Evolutionary conservation across 2,888 invertebrate genomes (phyloP), one percentile per base, ranked within the genome.

Genomic region (Melipona beecheii): DNA sequence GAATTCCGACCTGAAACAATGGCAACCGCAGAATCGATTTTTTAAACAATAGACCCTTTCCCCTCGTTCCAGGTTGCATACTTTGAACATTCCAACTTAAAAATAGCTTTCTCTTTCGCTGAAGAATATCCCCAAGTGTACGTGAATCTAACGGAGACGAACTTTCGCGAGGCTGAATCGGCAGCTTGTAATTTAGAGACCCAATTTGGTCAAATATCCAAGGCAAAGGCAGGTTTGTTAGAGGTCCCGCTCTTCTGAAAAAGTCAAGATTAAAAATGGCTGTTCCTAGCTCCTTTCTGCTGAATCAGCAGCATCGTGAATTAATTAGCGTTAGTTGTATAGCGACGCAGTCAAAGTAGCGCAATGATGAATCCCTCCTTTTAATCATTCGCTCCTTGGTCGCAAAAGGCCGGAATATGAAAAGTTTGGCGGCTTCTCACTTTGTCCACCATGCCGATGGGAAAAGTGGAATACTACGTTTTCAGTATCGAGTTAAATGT

Each of bases 281-380:
- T 36, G 6, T 24, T 36, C 31, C 21, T 4, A n/a, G 19, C 43
- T 11, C 9, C 36, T 64, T 64, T 36, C 15, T 27, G 27, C n/a
- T 50, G 43, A 24, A n/a, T n/a, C 72, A 62, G 60, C 66, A 68
- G 68, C 56, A 24, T 74, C 79, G 43, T 19, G 60, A 74, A 75
- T 79, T 70, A 79, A 82, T 82, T 82, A 79, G 79, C 36, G 21
- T n/a, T 21, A 54, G 79, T 49, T 36, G 49, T 65, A 15, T 15
- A 58, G 24, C 58, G 66, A 43, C 15, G 11, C 9, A 21, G 1
- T 60, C 77, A 68, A 72, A 72, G 81, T 50, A 11, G 31, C 11
- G 19, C n/a, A 21, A 3, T 0, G n/a, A 19, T 15, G 31, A 6
- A 43, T 5, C 24, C 24, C 43, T 24, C 31, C n/a, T 52, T 79